Base-by-base conservation (phyloP, 2,113 vertebrate genomes). In the Crotophaga sulcirostris region DNA sequence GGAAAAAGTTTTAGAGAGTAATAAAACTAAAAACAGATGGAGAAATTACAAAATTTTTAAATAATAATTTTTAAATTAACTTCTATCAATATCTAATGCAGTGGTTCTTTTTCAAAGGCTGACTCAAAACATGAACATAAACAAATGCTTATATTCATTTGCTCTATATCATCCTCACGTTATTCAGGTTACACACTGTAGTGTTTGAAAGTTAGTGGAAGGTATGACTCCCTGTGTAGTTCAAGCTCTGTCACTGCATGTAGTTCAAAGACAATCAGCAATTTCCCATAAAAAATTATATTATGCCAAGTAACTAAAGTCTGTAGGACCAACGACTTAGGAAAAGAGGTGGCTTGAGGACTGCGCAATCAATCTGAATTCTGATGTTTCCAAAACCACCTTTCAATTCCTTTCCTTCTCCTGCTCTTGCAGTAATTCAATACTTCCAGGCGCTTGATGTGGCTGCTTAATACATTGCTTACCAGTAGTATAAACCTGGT, bases 31-130 rank as follows among this genome's bases (percentile, higher is more conserved):
- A 68, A 79, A 10, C 11, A 63, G 47, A 78, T 55, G 6, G 1
- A 0, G 1, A 7, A 90, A 84, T 73, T 42, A 8, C 2, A 34
- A 4, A 10, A 9, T 23, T 9, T 13, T 26, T 3, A 0, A 72
- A 51, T 25, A 18, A 38, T 20, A 23, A 6, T 63, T 69, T 83
- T 3, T 1, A 34, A 18, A 58, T 58, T 16, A 29, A 55, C 73
- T 93, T 80, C 20, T 63, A 7, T 10, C 4, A 20, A 7, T 10
- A 51, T n/a, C 5, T 69, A 23, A 51, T 18, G 4, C 13, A n/a
- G 4, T 33, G 17, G 1, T 75, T 67, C n/a, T 33, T 69, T 85
- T 76, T 54, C 23, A 82, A 85, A 78, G 12, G 9, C 28, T 69
- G 60, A 20, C 36, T 83, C 24, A 79, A 83, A 93, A 51, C 10